Evolutionary conservation across 2,797 vertebrate species (phyloP).

Genomic region (Brachyalestes nurse): DNA sequence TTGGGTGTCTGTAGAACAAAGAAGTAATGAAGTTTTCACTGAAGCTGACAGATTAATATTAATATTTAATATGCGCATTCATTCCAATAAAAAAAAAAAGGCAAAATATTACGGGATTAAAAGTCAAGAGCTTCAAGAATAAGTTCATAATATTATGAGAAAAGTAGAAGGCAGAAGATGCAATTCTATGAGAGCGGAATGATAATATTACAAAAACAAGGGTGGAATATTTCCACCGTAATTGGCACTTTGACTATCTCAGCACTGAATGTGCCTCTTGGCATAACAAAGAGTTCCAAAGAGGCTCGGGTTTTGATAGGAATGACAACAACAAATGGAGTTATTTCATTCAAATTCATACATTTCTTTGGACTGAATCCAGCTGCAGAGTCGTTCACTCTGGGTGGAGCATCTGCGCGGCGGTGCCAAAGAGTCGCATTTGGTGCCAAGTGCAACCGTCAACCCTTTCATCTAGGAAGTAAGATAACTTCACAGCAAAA

Average conservation of each 20-base stretch:
- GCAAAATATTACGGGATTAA: background rate
- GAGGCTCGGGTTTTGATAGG: background rate
- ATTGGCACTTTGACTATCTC: conserved; percentile 8
- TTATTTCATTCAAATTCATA: conserved; percentile 16
- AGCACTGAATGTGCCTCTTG: conserved; percentile 6
- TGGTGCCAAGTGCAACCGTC: conserved; percentile 6
- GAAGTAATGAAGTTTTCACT: background rate
- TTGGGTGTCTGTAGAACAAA: background rate
- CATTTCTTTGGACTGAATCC: conserved; percentile 6
- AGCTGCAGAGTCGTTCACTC: background rate
- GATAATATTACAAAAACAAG: conserved; percentile 2
- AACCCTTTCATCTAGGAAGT: background rate
- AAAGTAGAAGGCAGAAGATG: background rate
- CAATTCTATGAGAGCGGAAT: background rate
- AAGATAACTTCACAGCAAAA: background rate
- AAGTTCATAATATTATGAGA: background rate
- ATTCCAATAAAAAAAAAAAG: background rate
- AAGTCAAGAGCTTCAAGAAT: conserved; percentile 1
- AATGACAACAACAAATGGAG: background rate
- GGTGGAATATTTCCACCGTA: background rate
- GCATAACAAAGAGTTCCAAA: conserved; percentile 1
- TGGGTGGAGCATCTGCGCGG: conserved; percentile 1
- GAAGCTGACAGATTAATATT: background rate
- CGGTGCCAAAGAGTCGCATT: conserved; percentile 1
- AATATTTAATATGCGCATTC: background rate